Conservation (phyloP, 2,113 vertebrate genomes). For the Damaliscus lunatus region DNA sequence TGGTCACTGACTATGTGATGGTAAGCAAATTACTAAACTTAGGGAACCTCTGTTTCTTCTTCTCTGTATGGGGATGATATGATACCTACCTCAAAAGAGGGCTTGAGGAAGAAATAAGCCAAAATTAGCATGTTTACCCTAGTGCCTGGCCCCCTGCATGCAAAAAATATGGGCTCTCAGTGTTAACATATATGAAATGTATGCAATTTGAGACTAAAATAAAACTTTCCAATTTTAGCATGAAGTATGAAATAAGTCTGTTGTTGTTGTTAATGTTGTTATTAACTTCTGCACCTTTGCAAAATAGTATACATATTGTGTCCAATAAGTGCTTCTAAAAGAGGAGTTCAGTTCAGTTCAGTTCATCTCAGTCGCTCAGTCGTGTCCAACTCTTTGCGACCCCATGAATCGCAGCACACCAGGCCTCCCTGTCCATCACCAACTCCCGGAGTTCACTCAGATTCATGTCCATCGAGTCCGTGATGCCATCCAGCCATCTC, state of each 20-base stretch:
- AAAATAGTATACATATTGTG: neutral
- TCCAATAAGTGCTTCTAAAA: neutral
- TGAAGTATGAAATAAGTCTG: neutral
- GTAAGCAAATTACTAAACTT: neutral
- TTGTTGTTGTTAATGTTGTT: neutral
- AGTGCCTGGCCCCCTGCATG: neutral
- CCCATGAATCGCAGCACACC: too few species aligned
- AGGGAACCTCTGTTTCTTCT: neutral
- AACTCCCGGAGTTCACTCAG: too few species aligned
- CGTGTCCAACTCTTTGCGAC: fast-evolving
- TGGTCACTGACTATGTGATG: neutral
- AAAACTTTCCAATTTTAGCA: too few species aligned
- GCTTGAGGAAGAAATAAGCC: neutral
- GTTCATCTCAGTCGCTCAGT: too few species aligned
- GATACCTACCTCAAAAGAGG: neutral
- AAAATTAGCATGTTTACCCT: neutral
- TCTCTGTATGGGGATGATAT: neutral
- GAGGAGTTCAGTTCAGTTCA: neutral
- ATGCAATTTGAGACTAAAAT: too few species aligned
- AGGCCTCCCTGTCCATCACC: too few species aligned
- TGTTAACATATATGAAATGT: neutral
- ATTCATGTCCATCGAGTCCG: neutral
- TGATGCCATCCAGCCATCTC: too few species aligned
- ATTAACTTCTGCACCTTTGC: neutral
- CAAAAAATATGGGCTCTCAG: neutral